Evolutionary conservation across 1,140 invertebrate species (phyloP).

Genomic region (Orius laevigatus): DNA sequence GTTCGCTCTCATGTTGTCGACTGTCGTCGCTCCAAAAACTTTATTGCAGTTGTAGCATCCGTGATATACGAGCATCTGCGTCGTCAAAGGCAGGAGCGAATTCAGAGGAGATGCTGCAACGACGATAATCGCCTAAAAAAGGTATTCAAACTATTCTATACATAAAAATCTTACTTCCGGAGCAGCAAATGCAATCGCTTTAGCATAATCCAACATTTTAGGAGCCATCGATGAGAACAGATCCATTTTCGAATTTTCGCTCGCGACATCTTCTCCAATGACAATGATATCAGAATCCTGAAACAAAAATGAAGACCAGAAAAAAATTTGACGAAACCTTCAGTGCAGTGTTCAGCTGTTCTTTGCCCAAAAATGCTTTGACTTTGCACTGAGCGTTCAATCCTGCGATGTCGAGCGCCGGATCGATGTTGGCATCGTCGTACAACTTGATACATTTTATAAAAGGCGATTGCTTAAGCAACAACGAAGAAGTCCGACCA

Average conservation of each 20-base stretch:
- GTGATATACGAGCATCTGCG: not conserved
- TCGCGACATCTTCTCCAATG: slow-evolving; percentile 6
- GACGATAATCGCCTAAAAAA: slow-evolving; percentile 13
- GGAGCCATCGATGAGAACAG: slow-evolving; percentile 1
- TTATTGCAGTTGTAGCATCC: slow-evolving; percentile 45
- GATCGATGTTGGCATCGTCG: slow-evolving; percentile 5
- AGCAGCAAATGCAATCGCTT: slow-evolving; percentile 4
- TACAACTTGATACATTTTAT: slow-evolving; percentile 11
- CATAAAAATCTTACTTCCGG: slow-evolving; percentile 5
- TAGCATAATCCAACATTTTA: slow-evolving; percentile 11
- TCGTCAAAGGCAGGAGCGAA: slow-evolving; percentile 5
- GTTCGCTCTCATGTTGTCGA: slow-evolving; percentile 61
- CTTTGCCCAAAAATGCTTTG: slow-evolving; percentile 7
- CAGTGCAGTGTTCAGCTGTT: not conserved
- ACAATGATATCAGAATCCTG: slow-evolving; percentile 13
- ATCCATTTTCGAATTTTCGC: not conserved
- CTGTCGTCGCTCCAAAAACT: slow-evolving; percentile 62
- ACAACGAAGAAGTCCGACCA: slow-evolving; percentile 8
- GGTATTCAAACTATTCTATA: not conserved
- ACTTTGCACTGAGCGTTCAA: slow-evolving; percentile 13
- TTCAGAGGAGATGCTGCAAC: slow-evolving; percentile 13
- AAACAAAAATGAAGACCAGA: no score
- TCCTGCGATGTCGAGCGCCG: slow-evolving; percentile 6
- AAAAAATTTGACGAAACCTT: no score
- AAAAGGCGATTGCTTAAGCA: slow-evolving; percentile 8